These are phyloP conservation scores for Aphis gossypii DNA, from an alignment of 1,140 invertebrate species.

Conservation along the genomic window DNA sequence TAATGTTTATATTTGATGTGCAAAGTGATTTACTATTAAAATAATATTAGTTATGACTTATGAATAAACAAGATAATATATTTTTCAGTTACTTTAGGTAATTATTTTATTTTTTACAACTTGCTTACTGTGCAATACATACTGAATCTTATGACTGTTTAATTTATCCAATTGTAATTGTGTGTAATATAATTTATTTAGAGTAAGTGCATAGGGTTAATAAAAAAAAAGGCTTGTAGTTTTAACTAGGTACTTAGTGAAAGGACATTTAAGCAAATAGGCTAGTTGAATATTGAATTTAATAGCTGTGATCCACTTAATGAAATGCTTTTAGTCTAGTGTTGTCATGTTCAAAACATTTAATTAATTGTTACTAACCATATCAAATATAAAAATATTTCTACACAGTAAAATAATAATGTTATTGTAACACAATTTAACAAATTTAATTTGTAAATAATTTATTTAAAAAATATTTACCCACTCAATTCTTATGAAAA, in stretches of 20 bases:
- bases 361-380: neutral
- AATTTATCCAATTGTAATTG: neutral
- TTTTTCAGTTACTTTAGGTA: neutral
- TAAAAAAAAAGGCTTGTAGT: neutral
- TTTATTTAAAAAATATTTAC: neutral
- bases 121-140: neutral
- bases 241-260: slow-evolving; percentile 15
- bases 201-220: neutral
- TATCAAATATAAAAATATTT: neutral
- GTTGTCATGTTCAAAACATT: neutral
- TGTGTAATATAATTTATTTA: neutral
- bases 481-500: neutral
- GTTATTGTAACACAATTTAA: neutral
- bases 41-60: slow-evolving; percentile 30
- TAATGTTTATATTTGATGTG: neutral
- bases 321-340: neutral
- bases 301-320: slow-evolving; percentile 16
- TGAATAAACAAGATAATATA: slow-evolving; percentile 29
- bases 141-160: neutral
- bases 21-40: slow-evolving; percentile 19
- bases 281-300: slow-evolving; percentile 35
- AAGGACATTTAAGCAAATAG: neutral
- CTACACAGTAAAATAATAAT: neutral
- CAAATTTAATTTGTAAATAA: neutral
- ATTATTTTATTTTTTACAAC: neutral